phyloP scores from a whole-genome alignment of 2,888 invertebrate genomes.

The Pollenia griseotomentosa region DNA sequence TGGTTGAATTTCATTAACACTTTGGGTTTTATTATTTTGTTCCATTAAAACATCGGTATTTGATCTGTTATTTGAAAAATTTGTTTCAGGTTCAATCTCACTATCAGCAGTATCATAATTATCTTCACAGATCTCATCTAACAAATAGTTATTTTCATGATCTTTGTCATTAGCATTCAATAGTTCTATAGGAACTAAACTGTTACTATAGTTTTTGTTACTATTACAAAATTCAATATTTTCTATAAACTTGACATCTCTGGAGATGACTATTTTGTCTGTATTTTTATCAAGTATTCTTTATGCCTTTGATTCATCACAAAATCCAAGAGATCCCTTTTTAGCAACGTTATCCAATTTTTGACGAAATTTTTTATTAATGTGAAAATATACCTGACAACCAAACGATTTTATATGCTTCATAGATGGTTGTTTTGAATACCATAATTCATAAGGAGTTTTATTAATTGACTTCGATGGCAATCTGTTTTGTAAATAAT shows the following conservation, averaged over 20 bases:
- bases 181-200: too few species aligned
- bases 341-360: conserved; percentile 11
- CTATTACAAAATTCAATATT: background rate
- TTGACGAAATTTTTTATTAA: conserved; percentile 20
- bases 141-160: background rate
- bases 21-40: too few species aligned
- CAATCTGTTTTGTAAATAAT: conserved; percentile 18
- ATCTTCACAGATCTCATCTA: background rate
- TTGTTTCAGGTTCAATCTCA: background rate
- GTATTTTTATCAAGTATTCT: conserved; percentile 19
- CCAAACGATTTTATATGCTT: conserved; percentile 19
- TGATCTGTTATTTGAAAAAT: too few species aligned
- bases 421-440: background rate
- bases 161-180: too few species aligned
- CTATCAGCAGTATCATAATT: conserved; percentile 16
- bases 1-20: too few species aligned
- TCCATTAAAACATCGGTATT: too few species aligned
- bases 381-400: too few species aligned
- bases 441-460: too few species aligned
- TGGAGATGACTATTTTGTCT: conserved; percentile 15
- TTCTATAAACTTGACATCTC: conserved; percentile 48
- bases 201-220: too few species aligned
- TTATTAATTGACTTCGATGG: background rate
- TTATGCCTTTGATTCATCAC: conserved; percentile 10
- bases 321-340: conserved; percentile 14